Evolutionary conservation across 2,797 vertebrate genomes (phyloP).

Genomic region (Syncerus caffer): DNA sequence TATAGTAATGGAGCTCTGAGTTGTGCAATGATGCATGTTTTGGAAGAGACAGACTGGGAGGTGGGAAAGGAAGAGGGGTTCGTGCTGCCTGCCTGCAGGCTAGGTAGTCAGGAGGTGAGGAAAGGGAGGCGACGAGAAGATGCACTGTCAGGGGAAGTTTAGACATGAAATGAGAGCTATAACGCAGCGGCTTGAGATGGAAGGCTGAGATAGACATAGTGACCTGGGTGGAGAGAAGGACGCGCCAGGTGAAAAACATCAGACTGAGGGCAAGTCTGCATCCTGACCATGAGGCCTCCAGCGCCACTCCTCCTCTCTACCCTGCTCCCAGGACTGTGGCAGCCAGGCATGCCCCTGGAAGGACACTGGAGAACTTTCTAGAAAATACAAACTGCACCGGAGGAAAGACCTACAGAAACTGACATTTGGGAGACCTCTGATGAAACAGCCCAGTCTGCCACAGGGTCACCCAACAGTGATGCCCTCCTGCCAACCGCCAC

Average conservation of each 20-base stretch:
- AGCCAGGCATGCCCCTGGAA: neutral
- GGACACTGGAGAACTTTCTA: neutral
- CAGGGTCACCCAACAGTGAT: neutral
- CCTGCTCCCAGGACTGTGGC: neutral
- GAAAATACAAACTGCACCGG: neutral
- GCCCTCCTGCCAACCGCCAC: neutral
- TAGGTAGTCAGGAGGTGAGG: neutral
- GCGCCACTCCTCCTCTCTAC: fast-evolving
- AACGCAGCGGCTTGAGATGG: neutral
- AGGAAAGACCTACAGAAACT: neutral
- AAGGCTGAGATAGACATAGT: neutral
- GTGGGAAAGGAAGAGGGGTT: neutral
- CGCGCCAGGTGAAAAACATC: neutral
- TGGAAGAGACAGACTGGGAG: neutral
- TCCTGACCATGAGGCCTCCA: neutral
- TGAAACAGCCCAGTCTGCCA: neutral
- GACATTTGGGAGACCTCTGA: neutral
- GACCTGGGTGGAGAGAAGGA: neutral
- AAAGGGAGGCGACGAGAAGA: neutral
- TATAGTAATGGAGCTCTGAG: neutral
- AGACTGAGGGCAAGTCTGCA: neutral
- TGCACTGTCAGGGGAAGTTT: neutral
- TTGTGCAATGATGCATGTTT: neutral
- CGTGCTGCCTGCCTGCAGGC: neutral
- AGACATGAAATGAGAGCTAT: neutral